These are phyloP conservation scores for Cryptus armator DNA, from an alignment of 2,888 invertebrate genomes.

Conservation along the genomic window DNA sequence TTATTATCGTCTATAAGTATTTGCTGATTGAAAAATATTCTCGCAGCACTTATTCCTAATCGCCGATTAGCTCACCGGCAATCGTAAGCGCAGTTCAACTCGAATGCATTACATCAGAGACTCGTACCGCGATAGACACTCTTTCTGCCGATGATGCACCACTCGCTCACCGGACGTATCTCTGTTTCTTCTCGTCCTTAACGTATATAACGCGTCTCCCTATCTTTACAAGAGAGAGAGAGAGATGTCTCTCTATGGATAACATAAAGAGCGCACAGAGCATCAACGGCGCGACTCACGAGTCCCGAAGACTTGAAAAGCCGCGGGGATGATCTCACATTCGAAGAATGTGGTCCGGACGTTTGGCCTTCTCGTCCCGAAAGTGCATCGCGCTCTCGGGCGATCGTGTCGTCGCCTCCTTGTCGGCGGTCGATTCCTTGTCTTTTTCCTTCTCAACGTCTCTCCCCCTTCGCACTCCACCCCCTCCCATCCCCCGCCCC, in stretches of 20 bases:
- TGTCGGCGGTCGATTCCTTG: constrained; percentile 55
- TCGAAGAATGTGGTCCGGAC: constrained; percentile 82
- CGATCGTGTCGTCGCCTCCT: constrained; percentile 75
- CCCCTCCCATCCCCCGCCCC: constrained; percentile 11
- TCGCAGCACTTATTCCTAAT: constrained; percentile 47
- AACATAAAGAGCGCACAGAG: background rate
- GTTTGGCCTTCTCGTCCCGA: constrained; percentile 78
- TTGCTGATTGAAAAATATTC: background rate
- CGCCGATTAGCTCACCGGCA: constrained; percentile 65
- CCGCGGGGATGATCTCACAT: constrained; percentile 81
- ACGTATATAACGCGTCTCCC: background rate
- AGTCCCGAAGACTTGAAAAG: constrained; percentile 63
- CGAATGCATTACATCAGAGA: constrained; percentile 62
- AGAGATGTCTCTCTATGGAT: background rate
- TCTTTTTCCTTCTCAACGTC: constrained; percentile 19
- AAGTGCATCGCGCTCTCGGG: constrained; percentile 81
- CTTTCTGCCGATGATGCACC: constrained; percentile 62
- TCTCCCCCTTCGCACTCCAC: constrained; percentile 24
- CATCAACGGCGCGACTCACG: constrained; percentile 4
- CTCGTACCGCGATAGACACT: constrained; percentile 27
- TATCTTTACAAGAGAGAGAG: background rate
- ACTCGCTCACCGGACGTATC: background rate
- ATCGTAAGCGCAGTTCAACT: constrained; percentile 45
- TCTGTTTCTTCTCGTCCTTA: constrained; percentile 33
- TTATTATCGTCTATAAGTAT: too few relatives aligned